A percentile compares a stretch with the other conserved stretches of the same genome.
phyloP scores from a whole-genome alignment of 1,140 invertebrate species.

The Hetaerina americana region DNA sequence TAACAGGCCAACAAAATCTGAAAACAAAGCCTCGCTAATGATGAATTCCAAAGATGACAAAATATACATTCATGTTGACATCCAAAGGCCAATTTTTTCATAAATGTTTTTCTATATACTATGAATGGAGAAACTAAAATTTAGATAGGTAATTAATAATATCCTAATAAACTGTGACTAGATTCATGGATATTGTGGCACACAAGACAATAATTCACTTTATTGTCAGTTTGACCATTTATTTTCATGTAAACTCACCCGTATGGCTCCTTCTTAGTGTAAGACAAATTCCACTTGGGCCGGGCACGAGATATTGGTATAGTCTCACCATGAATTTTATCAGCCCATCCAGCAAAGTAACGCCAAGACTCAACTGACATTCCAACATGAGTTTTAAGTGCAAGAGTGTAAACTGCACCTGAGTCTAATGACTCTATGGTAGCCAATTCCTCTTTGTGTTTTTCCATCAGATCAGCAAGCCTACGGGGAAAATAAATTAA shows the following conservation, averaged over 20 bases:
- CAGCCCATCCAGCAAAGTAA: slow-evolving; percentile 58
- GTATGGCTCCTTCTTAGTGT: slow-evolving; percentile 81
- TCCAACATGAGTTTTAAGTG: slow-evolving; percentile 84
- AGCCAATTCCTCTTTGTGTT: slow-evolving; percentile 86
- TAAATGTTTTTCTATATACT: too few species aligned
- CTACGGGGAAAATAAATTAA: slow-evolving; percentile 37
- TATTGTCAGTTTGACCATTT: not conserved
- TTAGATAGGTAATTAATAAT: too few species aligned
- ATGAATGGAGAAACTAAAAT: too few species aligned
- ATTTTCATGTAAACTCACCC: slow-evolving; percentile 35
- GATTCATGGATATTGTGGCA: too few species aligned
- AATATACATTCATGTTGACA: too few species aligned
- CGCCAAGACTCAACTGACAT: slow-evolving; percentile 90
- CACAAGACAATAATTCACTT: too few species aligned
- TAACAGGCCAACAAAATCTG: too few species aligned
- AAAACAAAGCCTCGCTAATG: too few species aligned
- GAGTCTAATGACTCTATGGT: slow-evolving; percentile 87
- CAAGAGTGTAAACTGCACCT: slow-evolving; percentile 89
- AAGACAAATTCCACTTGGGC: slow-evolving; percentile 78
- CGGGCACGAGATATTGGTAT: slow-evolving; percentile 59
- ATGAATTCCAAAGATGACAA: too few species aligned
- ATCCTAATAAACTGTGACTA: too few species aligned
- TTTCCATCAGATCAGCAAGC: slow-evolving; percentile 85
- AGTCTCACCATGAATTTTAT: slow-evolving; percentile 39
- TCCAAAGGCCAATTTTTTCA: too few species aligned